Percentiles rank a stretch among this genome's conserved stretches.
phyloP scores from a whole-genome alignment of 2,888 invertebrate genomes.

The Nemurella pictetii region DNA sequence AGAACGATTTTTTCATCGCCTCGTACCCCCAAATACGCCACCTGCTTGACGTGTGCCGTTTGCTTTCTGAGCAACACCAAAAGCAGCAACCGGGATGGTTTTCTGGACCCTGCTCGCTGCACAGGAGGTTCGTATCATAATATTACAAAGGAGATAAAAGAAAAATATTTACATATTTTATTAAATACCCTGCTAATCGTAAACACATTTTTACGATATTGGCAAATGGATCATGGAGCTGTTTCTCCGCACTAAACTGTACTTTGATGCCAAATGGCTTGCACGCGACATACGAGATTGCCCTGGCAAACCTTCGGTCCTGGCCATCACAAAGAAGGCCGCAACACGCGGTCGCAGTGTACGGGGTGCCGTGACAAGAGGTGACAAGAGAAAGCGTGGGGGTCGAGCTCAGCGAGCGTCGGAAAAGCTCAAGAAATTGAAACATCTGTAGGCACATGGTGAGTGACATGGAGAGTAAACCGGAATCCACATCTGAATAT shows the following conservation, averaged over 20 bases:
- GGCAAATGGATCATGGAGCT: background rate
- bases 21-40: background rate
- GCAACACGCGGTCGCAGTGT: background rate
- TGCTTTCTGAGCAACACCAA: background rate
- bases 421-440: conserved; percentile 13
- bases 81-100: conserved; percentile 3
- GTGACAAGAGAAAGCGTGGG: background rate
- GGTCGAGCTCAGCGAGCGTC: background rate
- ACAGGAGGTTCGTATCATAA: conserved; percentile 6
- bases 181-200: background rate
- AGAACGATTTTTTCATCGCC: background rate
- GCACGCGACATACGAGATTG: conserved; percentile 13
- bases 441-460: conserved; percentile 5
- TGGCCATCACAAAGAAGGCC: background rate
- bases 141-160: background rate
- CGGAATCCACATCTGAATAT: too few species aligned
- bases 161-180: background rate
- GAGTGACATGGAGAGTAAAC: background rate
- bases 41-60: background rate
- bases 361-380: background rate
- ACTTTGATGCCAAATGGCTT: conserved; percentile 24
- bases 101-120: background rate
- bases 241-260: conserved; percentile 20
- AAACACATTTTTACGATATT: background rate
- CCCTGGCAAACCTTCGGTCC: background rate